Conservation (phyloP, 2,888 invertebrate genomes). For the Dugesia japonica region DNA sequence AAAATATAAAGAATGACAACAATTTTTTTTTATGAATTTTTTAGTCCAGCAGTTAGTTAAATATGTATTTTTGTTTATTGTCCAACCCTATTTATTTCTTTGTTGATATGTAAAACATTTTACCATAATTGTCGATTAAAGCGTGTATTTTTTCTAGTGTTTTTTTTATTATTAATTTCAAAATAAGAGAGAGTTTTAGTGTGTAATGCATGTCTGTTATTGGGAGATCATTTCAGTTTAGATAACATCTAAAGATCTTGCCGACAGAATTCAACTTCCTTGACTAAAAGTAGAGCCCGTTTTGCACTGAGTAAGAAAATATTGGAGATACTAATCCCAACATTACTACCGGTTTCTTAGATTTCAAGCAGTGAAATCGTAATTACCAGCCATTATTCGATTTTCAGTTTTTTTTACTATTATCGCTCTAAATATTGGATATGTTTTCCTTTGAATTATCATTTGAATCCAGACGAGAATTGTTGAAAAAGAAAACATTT, state of each 20-base stretch:
- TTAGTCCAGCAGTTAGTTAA: neutral
- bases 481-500: neutral
- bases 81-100: neutral
- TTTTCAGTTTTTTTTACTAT: neutral
- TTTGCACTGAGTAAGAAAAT: neutral
- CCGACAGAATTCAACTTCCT: neutral
- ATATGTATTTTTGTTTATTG: neutral
- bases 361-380: neutral
- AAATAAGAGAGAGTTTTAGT: neutral
- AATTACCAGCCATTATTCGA: neutral
- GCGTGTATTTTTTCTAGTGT: neutral
- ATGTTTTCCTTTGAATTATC: neutral
- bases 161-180: no score
- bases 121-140: neutral
- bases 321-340: constrained; percentile 12
- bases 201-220: neutral
- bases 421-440: neutral
- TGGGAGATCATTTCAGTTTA: constrained; percentile 1
- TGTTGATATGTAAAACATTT: neutral
- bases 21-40: neutral
- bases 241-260: constrained; percentile 13
- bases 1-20: constrained; percentile 10
- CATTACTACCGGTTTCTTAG: constrained; percentile 20
- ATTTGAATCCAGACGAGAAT: neutral
- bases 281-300: neutral